Evolutionary conservation across 2,888 invertebrate species (phyloP).

Genomic region (Drosophila peninsularis): DNA sequence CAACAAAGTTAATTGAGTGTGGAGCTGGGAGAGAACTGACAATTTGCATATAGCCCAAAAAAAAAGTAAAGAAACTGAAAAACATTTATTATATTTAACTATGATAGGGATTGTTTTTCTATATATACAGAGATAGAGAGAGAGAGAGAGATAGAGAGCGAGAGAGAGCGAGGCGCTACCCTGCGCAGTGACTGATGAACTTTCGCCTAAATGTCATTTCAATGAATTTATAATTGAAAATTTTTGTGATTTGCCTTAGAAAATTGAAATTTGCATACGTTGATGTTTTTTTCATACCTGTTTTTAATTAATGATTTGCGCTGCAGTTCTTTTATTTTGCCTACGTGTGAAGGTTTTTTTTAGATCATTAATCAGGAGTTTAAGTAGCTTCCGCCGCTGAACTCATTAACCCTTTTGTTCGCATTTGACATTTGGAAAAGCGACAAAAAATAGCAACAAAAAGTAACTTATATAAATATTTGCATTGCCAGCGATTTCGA

Average conservation of each 20-base stretch:
- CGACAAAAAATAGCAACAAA: conserved; percentile 61
- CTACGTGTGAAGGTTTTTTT: conserved; percentile 50
- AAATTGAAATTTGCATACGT: conserved; percentile 64
- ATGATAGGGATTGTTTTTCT: conserved; percentile 36
- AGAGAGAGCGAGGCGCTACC: background rate
- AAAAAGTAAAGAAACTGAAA: conserved; percentile 32
- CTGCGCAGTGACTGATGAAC: conserved; percentile 60
- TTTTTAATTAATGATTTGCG: conserved; percentile 81
- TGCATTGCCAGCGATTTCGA: conserved; percentile 62
- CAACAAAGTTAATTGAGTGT: conserved; percentile 82
- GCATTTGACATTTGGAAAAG: conserved; percentile 54
- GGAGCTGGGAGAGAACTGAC: conserved; percentile 47
- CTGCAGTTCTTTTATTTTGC: conserved; percentile 70
- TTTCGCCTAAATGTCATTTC: conserved; percentile 75
- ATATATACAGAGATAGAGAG: background rate
- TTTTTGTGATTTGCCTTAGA: conserved; percentile 48
- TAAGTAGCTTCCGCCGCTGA: conserved; percentile 62
- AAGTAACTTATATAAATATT: conserved; percentile 74
- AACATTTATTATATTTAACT: conserved; percentile 75
- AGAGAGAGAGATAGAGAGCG: background rate
- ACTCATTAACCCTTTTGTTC: conserved; percentile 84
- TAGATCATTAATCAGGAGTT: conserved; percentile 76
- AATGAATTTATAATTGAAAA: conserved; percentile 78
- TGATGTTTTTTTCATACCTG: conserved; percentile 47
- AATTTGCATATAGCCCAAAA: conserved; percentile 61